Evolutionary conservation across 2,797 vertebrate species (phyloP).

Genomic region (Mallotus villosus): DNA sequence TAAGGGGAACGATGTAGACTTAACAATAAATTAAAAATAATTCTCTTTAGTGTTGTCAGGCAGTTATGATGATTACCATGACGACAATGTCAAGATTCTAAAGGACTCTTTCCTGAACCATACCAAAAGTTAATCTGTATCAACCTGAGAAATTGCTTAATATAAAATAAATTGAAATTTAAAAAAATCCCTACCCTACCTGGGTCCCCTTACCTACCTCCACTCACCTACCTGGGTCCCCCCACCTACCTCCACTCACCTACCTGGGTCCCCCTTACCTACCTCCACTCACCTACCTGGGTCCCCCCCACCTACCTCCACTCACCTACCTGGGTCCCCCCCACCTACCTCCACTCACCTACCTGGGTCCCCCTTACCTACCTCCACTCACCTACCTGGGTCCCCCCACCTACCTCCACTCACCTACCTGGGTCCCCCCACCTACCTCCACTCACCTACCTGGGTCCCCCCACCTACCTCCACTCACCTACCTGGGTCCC

Average conservation of each 20-base stretch:
- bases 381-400: constrained; percentile 48
- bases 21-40: no score
- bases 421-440: no score
- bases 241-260: constrained; percentile 52
- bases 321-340: constrained; percentile 59
- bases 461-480: no score
- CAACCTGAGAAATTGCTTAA: background rate
- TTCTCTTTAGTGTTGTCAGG: no score
- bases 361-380: constrained; percentile 29
- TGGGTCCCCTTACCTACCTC: constrained; percentile 42
- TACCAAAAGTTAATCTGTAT: background rate
- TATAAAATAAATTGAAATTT: no score
- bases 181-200: background rate
- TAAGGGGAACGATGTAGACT: no score
- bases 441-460: constrained; percentile 48
- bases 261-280: no score
- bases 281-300: constrained; percentile 46
- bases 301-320: no score
- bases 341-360: constrained; percentile 52
- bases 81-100: background rate
- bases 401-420: no score
- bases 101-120: background rate
- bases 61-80: background rate
- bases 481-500: constrained; percentile 55
- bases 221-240: no score